These are phyloP conservation scores for Lithobates pipiens DNA, from an alignment of 2,797 vertebrate species.

Conservation along the genomic window DNA sequence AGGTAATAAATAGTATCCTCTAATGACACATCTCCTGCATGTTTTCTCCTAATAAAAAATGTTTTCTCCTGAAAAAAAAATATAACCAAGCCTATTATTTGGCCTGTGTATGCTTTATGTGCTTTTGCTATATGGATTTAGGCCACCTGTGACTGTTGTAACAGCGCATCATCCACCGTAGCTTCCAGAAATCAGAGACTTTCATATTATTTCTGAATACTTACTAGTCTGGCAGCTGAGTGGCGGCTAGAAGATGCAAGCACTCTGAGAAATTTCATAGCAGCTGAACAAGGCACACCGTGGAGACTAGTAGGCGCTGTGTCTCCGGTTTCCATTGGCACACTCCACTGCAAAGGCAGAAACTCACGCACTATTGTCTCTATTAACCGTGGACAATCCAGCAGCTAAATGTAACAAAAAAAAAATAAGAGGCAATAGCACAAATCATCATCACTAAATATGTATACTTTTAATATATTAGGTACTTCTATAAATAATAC, in stretches of 20 bases:
- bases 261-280: constrained; percentile 92
- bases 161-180: not conserved
- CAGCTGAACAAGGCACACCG: constrained; percentile 81
- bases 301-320: constrained; percentile 76
- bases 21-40: too few species aligned
- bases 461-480: not conserved
- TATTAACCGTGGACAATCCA: constrained; percentile 91
- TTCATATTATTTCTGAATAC: constrained; percentile 53
- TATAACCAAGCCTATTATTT: too few species aligned
- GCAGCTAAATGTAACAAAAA: constrained; percentile 75
- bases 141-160: too few species aligned
- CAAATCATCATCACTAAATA: not conserved
- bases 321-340: constrained; percentile 65
- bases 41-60: too few species aligned
- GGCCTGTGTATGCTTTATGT: too few species aligned
- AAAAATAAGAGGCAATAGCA: not conserved
- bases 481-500: too few species aligned
- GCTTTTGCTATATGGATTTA: too few species aligned
- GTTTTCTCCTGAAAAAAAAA: too few species aligned
- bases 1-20: too few species aligned
- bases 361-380: constrained; percentile 89
- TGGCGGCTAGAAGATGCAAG: constrained; percentile 89
- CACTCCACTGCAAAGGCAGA: constrained; percentile 86
- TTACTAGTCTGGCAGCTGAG: constrained; percentile 89
- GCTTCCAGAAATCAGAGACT: not conserved